Evolutionary conservation across 2,113 vertebrate genomes (phyloP), one percentile per base, ranked within the genome.

Genomic region (Murina feae): DNA sequence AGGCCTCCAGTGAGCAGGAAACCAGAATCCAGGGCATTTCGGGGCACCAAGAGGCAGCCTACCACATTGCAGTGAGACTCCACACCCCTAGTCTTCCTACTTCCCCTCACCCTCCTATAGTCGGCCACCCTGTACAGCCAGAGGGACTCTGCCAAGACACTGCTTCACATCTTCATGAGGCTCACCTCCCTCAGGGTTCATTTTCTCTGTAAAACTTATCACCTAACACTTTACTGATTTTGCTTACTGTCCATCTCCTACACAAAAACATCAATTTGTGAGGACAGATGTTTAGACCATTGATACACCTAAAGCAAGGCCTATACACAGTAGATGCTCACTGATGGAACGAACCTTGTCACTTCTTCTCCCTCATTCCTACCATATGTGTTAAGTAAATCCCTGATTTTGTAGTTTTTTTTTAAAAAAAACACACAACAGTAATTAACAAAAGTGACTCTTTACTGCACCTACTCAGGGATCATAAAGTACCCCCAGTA

Each of bases 1-100:
- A 65, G 81, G 90, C 8, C 9, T 42, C 44, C 2, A 14, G 75
- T 98, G 90, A 98, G 94, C 0, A 0, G n/a, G 4, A 35, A 44
- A 20, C 9, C 6, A 4, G 18, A 74, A 44, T 9, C 11, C n/a
- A 1, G 63, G 44, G 2, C 32, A 60, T 30, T 13, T 6, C 7
- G 21, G 53, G 39, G 4, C 17, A 20, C n/a, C 53, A 42, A 17
- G 79, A n/a, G 25, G 17, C 2, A 6, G n/a, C 18, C 68, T 51
- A 28, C 63, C 60, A 8, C 35, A 16, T 21, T 37, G 63, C 44
- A n/a, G 25, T 21, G 49, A 49, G 30, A 23, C 17, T 13, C 53
- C 4, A 5, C 16, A 18, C 37, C 28, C 13, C 12, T 0, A 8
- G 32, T 21, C 23, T 17, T 13, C 32, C 13, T 5, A 6, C 25